phyloP scores from a whole-genome alignment of 1,140 invertebrate genomes.

The Drosophila saltans region DNA sequence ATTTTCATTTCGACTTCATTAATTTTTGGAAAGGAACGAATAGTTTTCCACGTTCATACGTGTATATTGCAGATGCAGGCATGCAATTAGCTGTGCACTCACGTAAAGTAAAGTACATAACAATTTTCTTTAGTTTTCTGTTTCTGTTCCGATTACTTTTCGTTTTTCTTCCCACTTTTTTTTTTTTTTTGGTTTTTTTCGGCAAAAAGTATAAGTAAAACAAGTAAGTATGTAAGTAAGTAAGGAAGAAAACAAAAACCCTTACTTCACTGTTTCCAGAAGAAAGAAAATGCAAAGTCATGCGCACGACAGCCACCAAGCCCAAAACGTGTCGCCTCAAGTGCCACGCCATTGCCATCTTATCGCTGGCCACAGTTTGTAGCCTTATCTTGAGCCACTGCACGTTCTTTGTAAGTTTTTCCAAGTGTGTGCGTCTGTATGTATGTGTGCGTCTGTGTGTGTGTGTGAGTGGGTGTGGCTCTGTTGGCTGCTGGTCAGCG shows the following conservation, averaged over 20 bases:
- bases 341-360: slow-evolving; percentile 68
- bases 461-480: slow-evolving; percentile 52
- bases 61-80: slow-evolving; percentile 34
- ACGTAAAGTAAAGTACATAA: slow-evolving; percentile 43
- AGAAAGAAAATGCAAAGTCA: slow-evolving; percentile 68
- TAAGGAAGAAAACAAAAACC: slow-evolving; percentile 13
- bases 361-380: slow-evolving; percentile 76
- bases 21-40: background rate
- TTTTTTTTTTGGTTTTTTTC: slow-evolving; percentile 12
- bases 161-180: background rate
- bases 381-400: slow-evolving; percentile 71
- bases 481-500: slow-evolving; percentile 33
- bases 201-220: slow-evolving; percentile 16
- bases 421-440: slow-evolving; percentile 18
- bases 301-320: slow-evolving; percentile 70
- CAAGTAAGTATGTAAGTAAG: too few relatives aligned
- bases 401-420: slow-evolving; percentile 47
- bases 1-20: slow-evolving; percentile 15
- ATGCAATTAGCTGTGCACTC: slow-evolving; percentile 48
- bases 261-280: slow-evolving; percentile 18
- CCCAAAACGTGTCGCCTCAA: slow-evolving; percentile 76
- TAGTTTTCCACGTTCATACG: background rate
- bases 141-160: background rate
- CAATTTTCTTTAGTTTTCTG: slow-evolving; percentile 36
- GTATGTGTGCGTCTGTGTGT: slow-evolving; percentile 26